Evolutionary conservation across 2,888 invertebrate species (phyloP).

Genomic region (Calephelis perditalis): DNA sequence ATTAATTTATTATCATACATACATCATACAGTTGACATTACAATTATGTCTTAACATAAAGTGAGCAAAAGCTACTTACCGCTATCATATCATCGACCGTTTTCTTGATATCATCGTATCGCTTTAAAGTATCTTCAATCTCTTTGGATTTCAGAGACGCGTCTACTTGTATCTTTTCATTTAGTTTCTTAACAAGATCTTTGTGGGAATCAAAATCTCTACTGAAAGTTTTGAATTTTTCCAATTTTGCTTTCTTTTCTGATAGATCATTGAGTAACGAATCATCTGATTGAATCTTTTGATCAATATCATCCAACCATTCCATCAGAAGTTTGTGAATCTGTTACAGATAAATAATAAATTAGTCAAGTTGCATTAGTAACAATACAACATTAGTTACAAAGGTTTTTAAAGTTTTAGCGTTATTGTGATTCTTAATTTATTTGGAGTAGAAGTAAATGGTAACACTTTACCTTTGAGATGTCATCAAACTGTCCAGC

Average conservation of each 20-base stretch:
- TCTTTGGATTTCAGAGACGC: constrained; percentile 81
- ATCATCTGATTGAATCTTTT: constrained; percentile 87
- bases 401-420: background rate
- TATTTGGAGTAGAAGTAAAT: too few relatives aligned
- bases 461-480: constrained; percentile 78
- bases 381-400: too few relatives aligned
- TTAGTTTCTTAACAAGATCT: constrained; percentile 87
- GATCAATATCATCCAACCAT: constrained; percentile 93
- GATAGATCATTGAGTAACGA: constrained; percentile 89
- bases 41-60: too few relatives aligned
- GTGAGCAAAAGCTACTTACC: constrained; percentile 53
- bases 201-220: constrained; percentile 89
- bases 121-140: constrained; percentile 83
- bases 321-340: constrained; percentile 87
- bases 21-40: too few relatives aligned
- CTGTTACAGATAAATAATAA: constrained; percentile 33
- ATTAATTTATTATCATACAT: too few relatives aligned
- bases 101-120: constrained; percentile 84
- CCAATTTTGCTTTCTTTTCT: constrained; percentile 92
- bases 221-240: constrained; percentile 90
- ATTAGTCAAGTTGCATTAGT: background rate
- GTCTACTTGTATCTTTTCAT: constrained; percentile 85
- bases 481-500: constrained; percentile 91
- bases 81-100: constrained; percentile 81
- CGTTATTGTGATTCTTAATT: too few relatives aligned